These are phyloP conservation scores for Malurus leucopterus DNA, from an alignment of 2,797 vertebrate genomes.

Conservation along the genomic window DNA sequence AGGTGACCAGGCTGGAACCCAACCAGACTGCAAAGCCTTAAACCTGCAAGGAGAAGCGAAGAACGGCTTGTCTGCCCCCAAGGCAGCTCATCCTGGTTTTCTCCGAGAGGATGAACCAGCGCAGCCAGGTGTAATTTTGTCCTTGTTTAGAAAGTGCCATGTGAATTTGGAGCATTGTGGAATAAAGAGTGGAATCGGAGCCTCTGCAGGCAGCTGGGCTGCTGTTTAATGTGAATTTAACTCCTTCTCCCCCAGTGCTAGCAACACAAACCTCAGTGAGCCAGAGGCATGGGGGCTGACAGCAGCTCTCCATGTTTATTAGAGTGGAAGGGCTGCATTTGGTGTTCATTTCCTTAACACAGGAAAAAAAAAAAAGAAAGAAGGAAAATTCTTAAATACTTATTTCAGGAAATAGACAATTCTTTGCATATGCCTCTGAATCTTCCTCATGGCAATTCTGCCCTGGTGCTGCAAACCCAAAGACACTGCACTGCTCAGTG, in stretches of 20 bases:
- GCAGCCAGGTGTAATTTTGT: not conserved
- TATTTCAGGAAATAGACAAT: not conserved
- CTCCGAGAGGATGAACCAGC: not conserved
- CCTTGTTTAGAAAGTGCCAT: not conserved
- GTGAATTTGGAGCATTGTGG: not conserved
- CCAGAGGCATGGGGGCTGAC: accelerated
- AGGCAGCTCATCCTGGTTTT: not conserved
- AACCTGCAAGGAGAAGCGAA: not conserved
- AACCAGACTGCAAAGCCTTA: not conserved
- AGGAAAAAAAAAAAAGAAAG: accelerated
- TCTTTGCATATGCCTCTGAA: not conserved
- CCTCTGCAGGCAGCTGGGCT: not conserved
- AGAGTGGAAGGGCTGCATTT: not conserved
- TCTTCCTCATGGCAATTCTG: not conserved
- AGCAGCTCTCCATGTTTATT: not conserved
- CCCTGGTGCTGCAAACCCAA: not conserved
- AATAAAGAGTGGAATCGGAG: not conserved
- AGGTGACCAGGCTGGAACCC: not conserved
- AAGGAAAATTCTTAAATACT: not conserved
- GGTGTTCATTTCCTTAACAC: not conserved
- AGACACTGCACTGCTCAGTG: not conserved
- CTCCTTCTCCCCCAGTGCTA: not conserved
- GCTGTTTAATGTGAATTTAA: not conserved
- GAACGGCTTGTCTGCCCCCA: not conserved
- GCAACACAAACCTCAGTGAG: not conserved